Evolutionary conservation across 1,140 invertebrate species (phyloP), one percentile per base, ranked within the genome.

Genomic region (Brachionus paranguensis): DNA sequence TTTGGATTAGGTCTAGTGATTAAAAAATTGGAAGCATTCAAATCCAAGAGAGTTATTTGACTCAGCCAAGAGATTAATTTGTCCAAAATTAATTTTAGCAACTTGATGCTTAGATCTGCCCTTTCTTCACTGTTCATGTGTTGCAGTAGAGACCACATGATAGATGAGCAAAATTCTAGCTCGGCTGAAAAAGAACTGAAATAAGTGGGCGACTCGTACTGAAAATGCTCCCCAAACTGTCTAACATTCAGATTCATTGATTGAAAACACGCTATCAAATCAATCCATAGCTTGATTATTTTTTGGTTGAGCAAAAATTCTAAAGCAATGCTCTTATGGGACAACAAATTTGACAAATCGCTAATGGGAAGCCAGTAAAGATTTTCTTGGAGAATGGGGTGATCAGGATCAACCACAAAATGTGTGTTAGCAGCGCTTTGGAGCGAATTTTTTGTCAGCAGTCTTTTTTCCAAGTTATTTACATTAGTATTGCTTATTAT

Each of bases 331-430:
- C 93, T 94, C 85, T 93, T 91, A 89, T 98, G 96, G 0, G 95
- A 95, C 1, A 99, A 91, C n/a, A 98, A 94, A 89, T 98, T 98
- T 87, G 97, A 98, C 47, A 99, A 92, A 91, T 99, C 96, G 0
- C 95, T 97, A 47, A 98, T 95, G 3, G 98, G 91, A 11, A 96
- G 96, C 96, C 96, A 98, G 90, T 97, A 98, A 90, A 95, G 97
- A 89, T 98, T 96, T 87, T 97, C 95, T 89, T 95, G 96, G 95
- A 98, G 97, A 5, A 97, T 94, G 85, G 93, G 91, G 85, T 93
- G 91, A 12, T 92, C 93, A 88, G 96, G 98, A 87, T 97, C 95
- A 7, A 84, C 81, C 12, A 84, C 60, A n/a, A 84, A 55, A 70
- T 72, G 60, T 11, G 14, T 8, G 43, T 68, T 70, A 7, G 68